Evolutionary conservation across 2,113 vertebrate species (phyloP), one percentile per base, ranked within the genome.

Genomic region (Dromaius novaehollandiae): DNA sequence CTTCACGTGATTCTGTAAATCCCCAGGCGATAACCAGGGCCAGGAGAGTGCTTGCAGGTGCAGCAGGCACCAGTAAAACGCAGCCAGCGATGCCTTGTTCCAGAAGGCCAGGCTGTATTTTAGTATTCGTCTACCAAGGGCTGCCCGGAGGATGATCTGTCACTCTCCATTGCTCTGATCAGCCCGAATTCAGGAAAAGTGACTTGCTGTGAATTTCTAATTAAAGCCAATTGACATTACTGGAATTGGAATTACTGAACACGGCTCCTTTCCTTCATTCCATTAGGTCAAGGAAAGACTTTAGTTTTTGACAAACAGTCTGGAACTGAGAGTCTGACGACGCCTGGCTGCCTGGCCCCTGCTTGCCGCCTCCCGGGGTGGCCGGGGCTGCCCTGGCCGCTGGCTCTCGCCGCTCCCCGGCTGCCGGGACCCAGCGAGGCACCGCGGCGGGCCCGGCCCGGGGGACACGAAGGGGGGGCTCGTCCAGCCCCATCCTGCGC

Each of bases 371-470:
- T 26, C 2, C 17, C 42, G 17, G 66, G 22, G 17, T 42, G 20
- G 25, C 2, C 2, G 48, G 71, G 40, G n/a, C 7, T 50, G 46
- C 5, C n/a, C 0, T 4, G 8, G 16, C 5, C 3, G 50, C 1
- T 5, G 10, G 16, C 63, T 44, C 44, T 15, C 1, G 2, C 6
- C 22, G 44, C 15, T 44, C 61, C 13, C 0, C 0, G 58, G 10
- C 21, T 2, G 1, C 0, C 42, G 42, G 2, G 30, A 25, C 4
- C 1, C 0, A 24, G 30, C 4, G 36, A 46, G 46, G 51, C 22
- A 40, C 48, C 44, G 26, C 18, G 7, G 11, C 11, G 17, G 44
- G 19, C 19, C 9, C 7, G 17, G 16, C 30, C 24, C 38, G 38
- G 38, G 38, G 38, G 38, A 38, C 38, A 8, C 38, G 38, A 38